A percentile compares a stretch with the other conserved stretches of the same genome.
Evolutionary conservation across 2,797 vertebrate genomes (phyloP).

Genomic region (Anabas testudineus): DNA sequence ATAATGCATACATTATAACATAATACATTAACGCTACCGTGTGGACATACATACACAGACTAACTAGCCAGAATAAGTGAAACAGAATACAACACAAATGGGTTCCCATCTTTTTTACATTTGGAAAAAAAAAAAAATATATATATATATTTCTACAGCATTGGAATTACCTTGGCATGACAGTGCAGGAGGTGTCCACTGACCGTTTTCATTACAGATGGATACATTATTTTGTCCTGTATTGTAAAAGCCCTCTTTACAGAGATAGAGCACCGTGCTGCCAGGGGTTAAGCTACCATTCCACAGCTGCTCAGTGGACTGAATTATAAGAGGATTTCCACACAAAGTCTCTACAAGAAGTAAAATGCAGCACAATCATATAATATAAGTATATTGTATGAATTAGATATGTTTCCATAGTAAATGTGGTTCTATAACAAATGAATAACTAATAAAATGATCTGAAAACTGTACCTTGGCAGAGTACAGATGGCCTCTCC

Average conservation of each 20-base stretch:
- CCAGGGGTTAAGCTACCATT: constrained; percentile 79
- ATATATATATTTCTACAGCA: no score
- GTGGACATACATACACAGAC: background rate
- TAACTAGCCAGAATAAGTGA: background rate
- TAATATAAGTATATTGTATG: background rate
- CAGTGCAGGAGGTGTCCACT: constrained; percentile 84
- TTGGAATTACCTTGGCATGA: constrained; percentile 85
- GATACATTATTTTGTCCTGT: constrained; percentile 75
- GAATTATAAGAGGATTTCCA: constrained; percentile 82
- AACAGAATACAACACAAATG: background rate
- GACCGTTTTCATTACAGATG: constrained; percentile 81
- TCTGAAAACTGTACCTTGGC: constrained; percentile 71
- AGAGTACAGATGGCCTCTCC: constrained; percentile 60
- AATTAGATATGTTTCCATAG: background rate
- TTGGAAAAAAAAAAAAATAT: background rate
- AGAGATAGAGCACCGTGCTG: constrained; percentile 83
- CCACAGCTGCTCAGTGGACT: constrained; percentile 82
- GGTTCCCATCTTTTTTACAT: background rate
- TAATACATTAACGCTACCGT: no score
- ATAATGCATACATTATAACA: no score
- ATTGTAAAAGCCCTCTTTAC: constrained; percentile 85
- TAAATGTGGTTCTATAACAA: background rate
- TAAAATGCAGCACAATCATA: constrained; percentile 39
- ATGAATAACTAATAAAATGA: no score
- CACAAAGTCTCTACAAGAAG: constrained; percentile 85